A percentile compares a stretch with the other conserved stretches of the same genome.
Evolutionary conservation across 2,113 vertebrate genomes (phyloP).

Genomic region (Callaeas wilsoni): DNA sequence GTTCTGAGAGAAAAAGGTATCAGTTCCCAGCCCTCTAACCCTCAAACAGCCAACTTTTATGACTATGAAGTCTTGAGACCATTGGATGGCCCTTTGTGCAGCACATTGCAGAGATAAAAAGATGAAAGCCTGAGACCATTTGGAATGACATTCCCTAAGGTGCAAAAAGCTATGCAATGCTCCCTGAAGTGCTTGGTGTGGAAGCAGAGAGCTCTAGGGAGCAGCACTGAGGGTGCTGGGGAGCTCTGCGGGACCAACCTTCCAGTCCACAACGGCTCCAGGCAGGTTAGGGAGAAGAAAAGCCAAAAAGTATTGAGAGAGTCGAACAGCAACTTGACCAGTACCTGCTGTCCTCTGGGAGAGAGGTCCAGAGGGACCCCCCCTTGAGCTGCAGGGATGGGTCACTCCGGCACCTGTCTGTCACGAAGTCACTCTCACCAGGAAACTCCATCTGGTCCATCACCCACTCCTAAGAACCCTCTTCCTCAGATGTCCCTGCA

Average conservation of each 20-base stretch:
- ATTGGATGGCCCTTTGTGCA: background rate
- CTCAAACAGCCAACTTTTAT: background rate
- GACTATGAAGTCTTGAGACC: background rate
- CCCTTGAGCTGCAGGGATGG: background rate
- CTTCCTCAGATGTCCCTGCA: background rate
- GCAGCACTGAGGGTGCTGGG: background rate
- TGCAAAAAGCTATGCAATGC: background rate
- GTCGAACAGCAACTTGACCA: background rate
- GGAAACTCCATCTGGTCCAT: background rate
- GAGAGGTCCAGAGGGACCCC: background rate
- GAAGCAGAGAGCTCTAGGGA: background rate
- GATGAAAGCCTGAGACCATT: background rate
- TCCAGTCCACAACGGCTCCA: background rate
- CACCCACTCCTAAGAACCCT: rapidly evolving
- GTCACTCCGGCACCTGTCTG: background rate
- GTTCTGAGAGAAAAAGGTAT: background rate
- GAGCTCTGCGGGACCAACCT: background rate
- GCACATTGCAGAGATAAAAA: background rate
- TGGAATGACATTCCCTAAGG: background rate
- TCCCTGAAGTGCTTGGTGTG: background rate
- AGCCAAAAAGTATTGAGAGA: background rate
- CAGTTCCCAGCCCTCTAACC: background rate
- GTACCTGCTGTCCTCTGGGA: background rate
- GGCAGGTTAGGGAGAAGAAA: background rate
- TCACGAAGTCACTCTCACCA: background rate